Conservation (phyloP, 2,113 vertebrate genomes). For the Mus pahari region DNA sequence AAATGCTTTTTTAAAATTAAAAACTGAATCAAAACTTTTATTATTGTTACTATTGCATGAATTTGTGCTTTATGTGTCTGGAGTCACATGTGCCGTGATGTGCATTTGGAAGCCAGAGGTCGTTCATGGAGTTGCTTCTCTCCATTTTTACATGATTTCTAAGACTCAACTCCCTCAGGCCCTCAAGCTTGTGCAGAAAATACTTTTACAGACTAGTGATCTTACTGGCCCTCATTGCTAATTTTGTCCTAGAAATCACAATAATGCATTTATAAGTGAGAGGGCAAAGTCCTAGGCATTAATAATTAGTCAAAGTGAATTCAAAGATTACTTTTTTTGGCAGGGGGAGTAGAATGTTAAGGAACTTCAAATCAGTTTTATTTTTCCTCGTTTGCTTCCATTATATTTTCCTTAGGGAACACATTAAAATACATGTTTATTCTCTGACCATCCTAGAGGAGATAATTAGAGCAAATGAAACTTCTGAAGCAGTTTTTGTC, state of each 20-base stretch:
- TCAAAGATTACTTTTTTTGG: background rate
- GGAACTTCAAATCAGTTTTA: background rate
- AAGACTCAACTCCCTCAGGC: background rate
- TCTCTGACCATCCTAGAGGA: constrained; percentile 5
- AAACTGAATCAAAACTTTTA: background rate
- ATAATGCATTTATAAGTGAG: background rate
- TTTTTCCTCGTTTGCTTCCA: constrained; percentile 3
- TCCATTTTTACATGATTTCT: background rate
- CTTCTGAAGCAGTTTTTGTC: constrained; percentile 17
- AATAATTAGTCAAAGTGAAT: constrained; percentile 15
- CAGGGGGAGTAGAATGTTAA: background rate
- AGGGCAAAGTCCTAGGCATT: background rate
- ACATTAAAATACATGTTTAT: constrained; percentile 36
- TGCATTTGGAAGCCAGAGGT: background rate
- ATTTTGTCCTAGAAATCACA: constrained; percentile 50
- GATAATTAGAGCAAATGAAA: constrained; percentile 18
- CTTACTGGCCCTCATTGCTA: background rate
- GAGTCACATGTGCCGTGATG: no score
- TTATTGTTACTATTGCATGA: background rate
- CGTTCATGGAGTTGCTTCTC: background rate
- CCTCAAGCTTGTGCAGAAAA: background rate
- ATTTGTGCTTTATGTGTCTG: background rate
- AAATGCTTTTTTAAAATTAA: background rate
- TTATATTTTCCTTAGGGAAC: constrained; percentile 39
- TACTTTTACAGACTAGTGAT: background rate